Evolutionary conservation across 2,888 invertebrate genomes (phyloP), one percentile per base, ranked within the genome.

Genomic region (Cataglyphis cursor): DNA sequence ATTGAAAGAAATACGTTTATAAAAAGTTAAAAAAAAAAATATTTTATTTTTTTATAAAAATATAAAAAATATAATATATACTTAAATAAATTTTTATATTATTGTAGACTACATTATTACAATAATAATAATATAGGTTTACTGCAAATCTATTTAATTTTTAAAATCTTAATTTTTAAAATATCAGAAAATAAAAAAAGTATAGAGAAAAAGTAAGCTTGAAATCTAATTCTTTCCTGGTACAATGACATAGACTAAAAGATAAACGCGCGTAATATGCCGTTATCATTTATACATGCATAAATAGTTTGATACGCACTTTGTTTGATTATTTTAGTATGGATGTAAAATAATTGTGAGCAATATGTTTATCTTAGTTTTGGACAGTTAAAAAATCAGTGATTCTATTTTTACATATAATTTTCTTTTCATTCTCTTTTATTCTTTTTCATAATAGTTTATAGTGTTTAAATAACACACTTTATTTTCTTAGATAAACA

Each of bases 401-500:
- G 12, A 31, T 51, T n/a, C 1, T 4, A 31, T n/a, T 68, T 66
- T 28, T 48, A 4, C 8, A 5, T 3, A 51, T 51, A 51, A 68
- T 21, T 1, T 15, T 48, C 12, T 68, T 68, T 28, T 51, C 21
- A 68, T 51, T 68, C 8, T 35, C 6, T 35, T 35, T 31, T 8
- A 61, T 6, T 8, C 0, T 68, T 48, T n/a, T 0, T 68, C 5
- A 15, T 12, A 66, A 6, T 18, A 31, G 48, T 48, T 44, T 48
- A 48, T 18, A 6, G 0, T 48, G 18, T 0, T 48, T 48, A 48
- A 48, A 48, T 1, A 31, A 28, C 3, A 38, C 21, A 12, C 35
- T 3, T 68, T 48, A 68, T 31, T 68, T 68, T 68, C 3, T 48
- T 31, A 48, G 28, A 44, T 64, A 64, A 18, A 48, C n/a, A 44